Percentiles rank a stretch among this genome's conserved stretches.
phyloP scores from a whole-genome alignment of 2,797 vertebrate genomes.

The Harpagifer antarcticus region DNA sequence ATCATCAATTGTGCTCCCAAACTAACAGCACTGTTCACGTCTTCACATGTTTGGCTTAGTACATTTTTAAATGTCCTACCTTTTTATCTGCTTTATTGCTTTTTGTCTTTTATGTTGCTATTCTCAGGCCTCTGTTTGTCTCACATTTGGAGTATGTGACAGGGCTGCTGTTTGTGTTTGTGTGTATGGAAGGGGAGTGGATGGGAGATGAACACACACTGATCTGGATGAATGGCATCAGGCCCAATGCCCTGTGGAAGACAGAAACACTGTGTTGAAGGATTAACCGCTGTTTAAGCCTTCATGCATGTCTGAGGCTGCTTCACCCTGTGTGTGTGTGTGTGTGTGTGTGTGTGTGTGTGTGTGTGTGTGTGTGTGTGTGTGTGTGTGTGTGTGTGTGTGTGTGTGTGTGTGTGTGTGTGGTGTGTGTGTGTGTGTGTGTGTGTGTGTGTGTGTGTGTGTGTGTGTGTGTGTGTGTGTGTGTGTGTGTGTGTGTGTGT shows the following conservation, averaged over 20 bases:
- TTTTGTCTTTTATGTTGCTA: conserved; percentile 41
- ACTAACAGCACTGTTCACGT: background rate
- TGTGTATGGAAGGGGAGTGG: conserved; percentile 26
- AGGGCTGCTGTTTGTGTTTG: conserved; percentile 23
- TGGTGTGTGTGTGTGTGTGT: conserved; percentile 2
- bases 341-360: conserved; percentile 24
- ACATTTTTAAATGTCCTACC: background rate
- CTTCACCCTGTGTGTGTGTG: conserved; percentile 53
- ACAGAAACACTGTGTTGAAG: conserved; percentile 70
- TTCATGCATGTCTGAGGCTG: conserved; percentile 62
- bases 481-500: conserved; percentile 11
- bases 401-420: conserved; percentile 13
- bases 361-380: conserved; percentile 34
- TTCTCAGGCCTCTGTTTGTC: conserved; percentile 44
- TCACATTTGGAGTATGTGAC: conserved; percentile 29
- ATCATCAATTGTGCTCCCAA: conserved; percentile 19
- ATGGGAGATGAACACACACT: conserved; percentile 59
- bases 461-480: conserved; percentile 27
- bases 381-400: background rate
- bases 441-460: conserved; percentile 38
- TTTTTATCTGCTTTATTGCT: conserved; percentile 8
- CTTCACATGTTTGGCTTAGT: background rate
- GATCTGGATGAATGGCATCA: conserved; percentile 64
- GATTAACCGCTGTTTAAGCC: conserved; percentile 78
- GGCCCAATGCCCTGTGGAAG: conserved; percentile 68